phyloP scores from a whole-genome alignment of 2,113 vertebrate genomes.

The Mormyrus lacerda region DNA sequence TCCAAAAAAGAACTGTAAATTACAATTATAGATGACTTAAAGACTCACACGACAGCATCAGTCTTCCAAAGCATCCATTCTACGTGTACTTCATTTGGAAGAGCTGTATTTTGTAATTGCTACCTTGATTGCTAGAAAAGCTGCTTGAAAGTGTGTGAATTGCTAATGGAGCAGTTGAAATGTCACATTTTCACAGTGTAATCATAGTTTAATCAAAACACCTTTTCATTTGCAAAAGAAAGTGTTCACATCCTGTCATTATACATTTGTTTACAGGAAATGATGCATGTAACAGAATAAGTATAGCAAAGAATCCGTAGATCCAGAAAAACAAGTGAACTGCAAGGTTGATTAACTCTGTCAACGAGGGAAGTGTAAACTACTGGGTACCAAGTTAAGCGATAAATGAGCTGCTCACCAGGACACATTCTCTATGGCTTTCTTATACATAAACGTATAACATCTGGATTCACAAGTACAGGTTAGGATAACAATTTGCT shows the following conservation, averaged over 20 bases:
- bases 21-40: not conserved
- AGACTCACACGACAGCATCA: not conserved
- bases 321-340: not conserved
- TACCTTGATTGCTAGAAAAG: not conserved
- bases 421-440: not conserved
- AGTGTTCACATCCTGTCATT: not conserved
- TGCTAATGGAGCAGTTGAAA: not conserved
- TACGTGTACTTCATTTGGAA: not conserved
- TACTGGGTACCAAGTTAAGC: not conserved
- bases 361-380: not conserved
- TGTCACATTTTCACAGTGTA: slow-evolving; percentile 1
- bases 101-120: not conserved
- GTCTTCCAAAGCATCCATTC: not conserved
- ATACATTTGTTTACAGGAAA: slow-evolving; percentile 1
- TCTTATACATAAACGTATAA: not conserved
- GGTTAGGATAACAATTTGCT: not conserved
- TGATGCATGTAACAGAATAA: not conserved
- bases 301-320: not conserved
- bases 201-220: not conserved
- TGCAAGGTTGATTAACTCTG: not conserved
- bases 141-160: not conserved
- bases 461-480: not conserved
- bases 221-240: not conserved
- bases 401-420: not conserved
- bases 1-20: not conserved